These are phyloP conservation scores for Agrotis exclamationis DNA, from an alignment of 2,888 invertebrate genomes.

Conservation along the genomic window DNA sequence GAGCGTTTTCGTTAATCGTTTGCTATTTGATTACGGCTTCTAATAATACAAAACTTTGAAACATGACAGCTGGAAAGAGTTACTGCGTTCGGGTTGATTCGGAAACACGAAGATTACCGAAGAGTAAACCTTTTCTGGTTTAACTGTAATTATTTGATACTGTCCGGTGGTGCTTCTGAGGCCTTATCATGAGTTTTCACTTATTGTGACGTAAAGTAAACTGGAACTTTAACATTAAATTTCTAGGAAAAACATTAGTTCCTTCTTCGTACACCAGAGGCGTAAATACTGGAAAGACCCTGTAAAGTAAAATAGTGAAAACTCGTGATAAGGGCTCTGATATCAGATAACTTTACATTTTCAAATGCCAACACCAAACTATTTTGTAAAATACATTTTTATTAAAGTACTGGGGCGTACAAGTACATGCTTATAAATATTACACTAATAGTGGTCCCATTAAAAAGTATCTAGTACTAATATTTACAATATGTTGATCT, in stretches of 20 bases:
- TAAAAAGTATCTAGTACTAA: slow-evolving; percentile 1
- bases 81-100: neutral
- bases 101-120: neutral
- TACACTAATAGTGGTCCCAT: slow-evolving; percentile 49
- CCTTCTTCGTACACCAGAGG: no score
- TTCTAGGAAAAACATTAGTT: no score
- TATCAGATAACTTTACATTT: slow-evolving; percentile 11
- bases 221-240: no score
- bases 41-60: no score
- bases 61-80: no score
- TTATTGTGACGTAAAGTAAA: no score
- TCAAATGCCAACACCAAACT: slow-evolving; percentile 53
- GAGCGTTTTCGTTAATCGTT: no score
- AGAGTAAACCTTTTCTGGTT: neutral
- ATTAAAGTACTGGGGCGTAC: slow-evolving; percentile 54
- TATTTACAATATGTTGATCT: slow-evolving; percentile 26
- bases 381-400: slow-evolving; percentile 23
- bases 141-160: neutral
- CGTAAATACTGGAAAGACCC: no score
- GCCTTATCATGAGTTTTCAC: no score
- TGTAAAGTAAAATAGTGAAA: no score
- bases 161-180: neutral
- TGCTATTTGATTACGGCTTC: no score
- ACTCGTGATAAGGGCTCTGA: no score
- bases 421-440: slow-evolving; percentile 44